phyloP scores from a whole-genome alignment of 2,888 invertebrate species.

The Schizaphis graminum region DNA sequence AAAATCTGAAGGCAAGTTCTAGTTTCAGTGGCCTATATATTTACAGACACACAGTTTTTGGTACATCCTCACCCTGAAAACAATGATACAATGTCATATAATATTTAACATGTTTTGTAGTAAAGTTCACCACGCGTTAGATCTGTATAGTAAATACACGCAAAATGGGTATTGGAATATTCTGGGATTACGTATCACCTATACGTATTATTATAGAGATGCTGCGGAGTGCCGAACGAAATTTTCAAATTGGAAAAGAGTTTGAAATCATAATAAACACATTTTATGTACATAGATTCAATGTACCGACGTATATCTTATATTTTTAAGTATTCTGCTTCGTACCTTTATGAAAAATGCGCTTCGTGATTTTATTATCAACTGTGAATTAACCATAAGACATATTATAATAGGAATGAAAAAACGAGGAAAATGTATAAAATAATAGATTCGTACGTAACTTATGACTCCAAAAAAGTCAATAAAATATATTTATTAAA shows the following conservation, averaged over 20 bases:
- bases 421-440: neutral
- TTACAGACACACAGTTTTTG: neutral
- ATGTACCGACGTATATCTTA: neutral
- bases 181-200: too few species aligned
- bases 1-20: neutral
- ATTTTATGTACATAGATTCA: neutral
- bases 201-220: neutral
- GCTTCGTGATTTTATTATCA: neutral
- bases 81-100: neutral
- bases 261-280: neutral
- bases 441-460: neutral
- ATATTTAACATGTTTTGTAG: neutral
- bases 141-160: neutral
- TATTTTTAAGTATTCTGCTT: neutral
- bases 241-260: neutral
- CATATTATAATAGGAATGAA: neutral
- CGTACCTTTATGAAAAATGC: neutral
- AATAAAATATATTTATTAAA: neutral
- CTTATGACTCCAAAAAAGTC: neutral
- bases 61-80: neutral
- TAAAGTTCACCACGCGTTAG: neutral
- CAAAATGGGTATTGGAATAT: neutral
- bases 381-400: neutral
- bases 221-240: neutral
- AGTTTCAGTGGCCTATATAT: neutral